Percentiles rank a stretch among this genome's conserved stretches.
These are phyloP conservation scores for Plagodis dolabraria DNA, from an alignment of 2,888 invertebrate genomes.

Conservation along the genomic window DNA sequence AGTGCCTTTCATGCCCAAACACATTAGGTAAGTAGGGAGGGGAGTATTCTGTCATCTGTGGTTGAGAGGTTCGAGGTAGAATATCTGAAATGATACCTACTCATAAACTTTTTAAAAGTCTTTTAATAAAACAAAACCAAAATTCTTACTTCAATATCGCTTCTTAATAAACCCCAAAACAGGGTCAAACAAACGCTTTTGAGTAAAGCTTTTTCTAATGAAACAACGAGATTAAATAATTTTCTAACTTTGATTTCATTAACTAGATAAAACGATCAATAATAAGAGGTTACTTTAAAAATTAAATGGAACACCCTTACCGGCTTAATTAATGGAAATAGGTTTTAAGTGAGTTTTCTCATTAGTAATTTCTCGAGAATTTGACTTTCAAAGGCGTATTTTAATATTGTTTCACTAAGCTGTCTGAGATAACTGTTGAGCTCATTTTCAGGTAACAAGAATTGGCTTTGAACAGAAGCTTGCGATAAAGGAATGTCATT, in stretches of 20 bases:
- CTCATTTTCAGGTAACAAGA: background rate
- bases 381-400: background rate
- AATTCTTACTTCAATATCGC: constrained; percentile 14
- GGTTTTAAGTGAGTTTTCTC: constrained; percentile 1
- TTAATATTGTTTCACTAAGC: background rate
- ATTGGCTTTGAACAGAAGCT: no score
- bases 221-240: constrained; percentile 70
- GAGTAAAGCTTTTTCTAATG: constrained; percentile 63
- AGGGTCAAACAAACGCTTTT: constrained; percentile 64
- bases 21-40: no score
- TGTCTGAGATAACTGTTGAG: background rate
- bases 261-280: constrained; percentile 56
- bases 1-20: no score
- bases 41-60: no score
- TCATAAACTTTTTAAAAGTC: no score
- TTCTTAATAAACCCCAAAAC: constrained; percentile 41
- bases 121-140: constrained; percentile 9
- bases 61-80: no score
- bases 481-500: no score
- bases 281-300: constrained; percentile 29
- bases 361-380: background rate
- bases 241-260: constrained; percentile 61
- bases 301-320: constrained; percentile 7
- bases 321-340: constrained; percentile 9
- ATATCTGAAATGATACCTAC: no score